Evolutionary conservation across 2,888 invertebrate species (phyloP), one percentile per base, ranked within the genome.

Genomic region (Nowickia ferox): DNA sequence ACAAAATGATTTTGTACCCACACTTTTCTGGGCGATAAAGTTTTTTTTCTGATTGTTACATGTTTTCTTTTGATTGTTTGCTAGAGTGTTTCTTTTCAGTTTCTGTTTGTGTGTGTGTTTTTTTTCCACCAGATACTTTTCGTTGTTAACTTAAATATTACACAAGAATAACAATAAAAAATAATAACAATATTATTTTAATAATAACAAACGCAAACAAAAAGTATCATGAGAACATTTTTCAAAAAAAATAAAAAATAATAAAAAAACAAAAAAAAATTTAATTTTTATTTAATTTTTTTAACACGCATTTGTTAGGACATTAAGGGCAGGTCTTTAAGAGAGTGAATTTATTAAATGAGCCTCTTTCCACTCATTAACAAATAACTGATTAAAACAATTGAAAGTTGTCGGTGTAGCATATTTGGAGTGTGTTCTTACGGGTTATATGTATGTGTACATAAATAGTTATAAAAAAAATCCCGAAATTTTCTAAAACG

Each of bases 1-100:
- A 48, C 17, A 74, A 74, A 63, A n/a, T 63, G 69, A 55, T 65
- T 22, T 53, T 63, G 72, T 82, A 78, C 81, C 76, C 72, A 84
- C 84, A 77, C 59, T 72, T 76, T 84, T 82, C 69, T 65, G 48
- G 82, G 74, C 75, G 82, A 86, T 86, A 75, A 86, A 82, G 22
- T 86, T 79, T 72, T 79, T 72, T 30, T 77, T 77, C 55, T 77
- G 53, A 55, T 71, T 75, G 44, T 79, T 42, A 53, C 38, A 42
- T 59, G 66, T 68, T 71, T 72, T 68, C 22, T 80, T 59, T 84
- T 77, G 55, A 61, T 71, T 76, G 69, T 57, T 76, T 46, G 38
- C 40, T 63, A 15, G 30, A 40, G 55, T 63, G 46, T 57, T 66
- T 61, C 40, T 44, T 22, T n/a, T 61, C 6, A 15, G 30, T 30